phyloP scores from a whole-genome alignment of 2,797 vertebrate species.

The Cuculus canorus region DNA sequence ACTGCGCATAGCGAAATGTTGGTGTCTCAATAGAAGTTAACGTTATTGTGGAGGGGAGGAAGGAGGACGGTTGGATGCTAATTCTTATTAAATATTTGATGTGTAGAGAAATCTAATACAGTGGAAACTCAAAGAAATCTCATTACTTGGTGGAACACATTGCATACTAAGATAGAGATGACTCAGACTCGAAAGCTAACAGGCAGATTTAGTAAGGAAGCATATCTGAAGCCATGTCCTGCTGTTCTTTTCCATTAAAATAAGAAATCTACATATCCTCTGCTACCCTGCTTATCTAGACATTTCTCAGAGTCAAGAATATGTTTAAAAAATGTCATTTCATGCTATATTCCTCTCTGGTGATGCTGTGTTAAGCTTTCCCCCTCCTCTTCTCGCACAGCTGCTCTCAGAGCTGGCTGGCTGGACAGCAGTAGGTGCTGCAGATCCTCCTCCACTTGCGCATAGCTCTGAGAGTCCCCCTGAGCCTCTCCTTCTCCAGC shows the following conservation, averaged over 20 bases:
- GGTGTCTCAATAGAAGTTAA: constrained; percentile 70
- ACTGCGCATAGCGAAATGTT: constrained; percentile 64
- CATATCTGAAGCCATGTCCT: constrained; percentile 5
- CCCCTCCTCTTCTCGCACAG: neutral
- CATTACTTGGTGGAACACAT: constrained; percentile 43
- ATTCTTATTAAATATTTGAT: constrained; percentile 78
- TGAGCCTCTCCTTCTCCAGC: constrained; percentile 12
- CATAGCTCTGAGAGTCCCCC: neutral
- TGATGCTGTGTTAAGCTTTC: neutral
- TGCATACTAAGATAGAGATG: constrained; percentile 54
- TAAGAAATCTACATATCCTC: neutral
- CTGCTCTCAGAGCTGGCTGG: constrained; percentile 1
- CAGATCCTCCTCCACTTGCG: neutral
- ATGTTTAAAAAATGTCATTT: neutral
- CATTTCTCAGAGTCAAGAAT: neutral
- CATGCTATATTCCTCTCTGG: neutral
- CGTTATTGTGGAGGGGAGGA: constrained; percentile 61
- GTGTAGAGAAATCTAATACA: constrained; percentile 65
- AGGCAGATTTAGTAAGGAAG: constrained; percentile 16
- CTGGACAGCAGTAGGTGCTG: neutral
- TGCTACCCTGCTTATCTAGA: neutral
- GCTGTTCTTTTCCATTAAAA: constrained; percentile 46
- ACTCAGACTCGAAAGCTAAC: constrained; percentile 26
- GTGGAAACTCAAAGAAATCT: constrained; percentile 53
- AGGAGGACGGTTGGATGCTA: constrained; percentile 65